Conservation (phyloP, 2,888 invertebrate genomes). For the Luperina testacea region DNA sequence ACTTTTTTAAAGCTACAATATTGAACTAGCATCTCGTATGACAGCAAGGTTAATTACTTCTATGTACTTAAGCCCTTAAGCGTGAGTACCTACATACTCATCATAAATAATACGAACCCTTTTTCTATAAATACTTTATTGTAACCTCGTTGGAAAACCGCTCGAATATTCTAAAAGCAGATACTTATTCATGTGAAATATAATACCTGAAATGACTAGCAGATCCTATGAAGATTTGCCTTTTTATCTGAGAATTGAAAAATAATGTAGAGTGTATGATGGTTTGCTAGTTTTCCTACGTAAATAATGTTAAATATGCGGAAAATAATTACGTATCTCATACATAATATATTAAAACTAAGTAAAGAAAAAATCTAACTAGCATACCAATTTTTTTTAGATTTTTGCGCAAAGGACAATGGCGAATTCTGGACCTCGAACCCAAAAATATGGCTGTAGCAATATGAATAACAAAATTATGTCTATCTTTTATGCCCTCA, state of each 20-base stretch:
- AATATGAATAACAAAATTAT: no score
- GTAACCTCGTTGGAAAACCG: not conserved
- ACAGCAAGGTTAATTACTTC: conserved; percentile 17
- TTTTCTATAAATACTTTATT: conserved; percentile 28
- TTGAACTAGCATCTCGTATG: not conserved
- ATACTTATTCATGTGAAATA: conserved; percentile 1
- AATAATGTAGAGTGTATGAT: not conserved
- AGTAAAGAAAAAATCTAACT: no score
- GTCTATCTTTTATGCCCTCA: no score
- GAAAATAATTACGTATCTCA: not conserved
- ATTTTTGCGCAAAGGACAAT: no score
- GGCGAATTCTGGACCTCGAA: no score
- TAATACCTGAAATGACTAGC: conserved; percentile 9
- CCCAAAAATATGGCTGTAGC: no score
- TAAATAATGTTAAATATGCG: conserved; percentile 5
- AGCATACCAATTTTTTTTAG: no score
- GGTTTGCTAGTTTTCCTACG: not conserved
- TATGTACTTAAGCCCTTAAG: conserved; percentile 13
- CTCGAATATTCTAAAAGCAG: conserved; percentile 3
- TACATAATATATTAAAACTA: no score
- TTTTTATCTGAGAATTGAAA: not conserved
- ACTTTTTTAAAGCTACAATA: not conserved
- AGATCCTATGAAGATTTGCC: not conserved
- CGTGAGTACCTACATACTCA: no score
- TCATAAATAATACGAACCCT: conserved; percentile 14